Base-by-base conservation (phyloP, 2,113 vertebrate genomes). In the Catagonus wagneri region DNA sequence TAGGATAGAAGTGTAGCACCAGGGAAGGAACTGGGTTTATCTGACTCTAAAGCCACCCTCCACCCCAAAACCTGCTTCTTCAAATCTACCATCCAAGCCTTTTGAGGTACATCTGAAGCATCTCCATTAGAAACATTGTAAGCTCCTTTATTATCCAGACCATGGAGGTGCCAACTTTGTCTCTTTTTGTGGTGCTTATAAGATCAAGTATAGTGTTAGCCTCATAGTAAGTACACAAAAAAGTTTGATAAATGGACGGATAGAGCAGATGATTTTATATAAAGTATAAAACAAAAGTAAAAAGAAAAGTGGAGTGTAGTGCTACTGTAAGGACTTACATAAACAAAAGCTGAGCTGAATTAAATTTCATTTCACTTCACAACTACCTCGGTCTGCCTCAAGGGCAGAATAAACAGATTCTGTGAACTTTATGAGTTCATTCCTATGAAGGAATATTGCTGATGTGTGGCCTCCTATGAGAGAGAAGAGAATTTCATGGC, bases 351-450 rank as follows among this genome's bases (percentile, higher is more conserved):
- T 83, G 85, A 86, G 36, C 34, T 72, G 32, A 88, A 81, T 80
- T 90, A 60, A 80, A 92, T 88, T 95, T 83, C 39, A 72, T 71
- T 95, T 94, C 20, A 65, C 76, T 93, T 92, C 36, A 20, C 29
- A 81, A 36, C 63, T 74, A 63, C 32, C 44, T 90, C 44, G 68
- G 36, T 78, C 61, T 44, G 16, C 36, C 84, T 95, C 88, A 60
- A 79, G 54, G 75, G 69, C 32, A 87, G 69, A 95, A 95, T 90
- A 90, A 92, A 95, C 84, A 94, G 23, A 36, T 76, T 80, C 61
- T 39, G 27, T 86, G 60, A 88, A 83, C 50, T 34, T 80, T 34
- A 69, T 71, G 69, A 90, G 23, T 90, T 71, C 44, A 52, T 90
- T 52, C 83, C 12, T 81, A 19, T 92, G 50, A 90, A 90, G 66